These are phyloP conservation scores for Oryzias sinensis DNA, from an alignment of 2,797 vertebrate species.

Conservation along the genomic window DNA sequence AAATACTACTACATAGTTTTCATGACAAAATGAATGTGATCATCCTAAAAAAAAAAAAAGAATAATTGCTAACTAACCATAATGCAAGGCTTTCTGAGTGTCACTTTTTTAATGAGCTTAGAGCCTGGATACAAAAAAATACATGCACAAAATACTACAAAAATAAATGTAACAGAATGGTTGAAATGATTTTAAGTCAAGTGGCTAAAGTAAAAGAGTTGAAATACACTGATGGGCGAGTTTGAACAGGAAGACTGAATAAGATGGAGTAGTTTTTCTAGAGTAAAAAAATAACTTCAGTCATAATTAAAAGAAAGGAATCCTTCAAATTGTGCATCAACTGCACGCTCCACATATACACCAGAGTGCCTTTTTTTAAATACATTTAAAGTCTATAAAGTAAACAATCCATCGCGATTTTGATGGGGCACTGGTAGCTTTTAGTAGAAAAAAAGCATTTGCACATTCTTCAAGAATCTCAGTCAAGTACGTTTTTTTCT, in stretches of 20 bases:
- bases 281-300: constrained; percentile 15
- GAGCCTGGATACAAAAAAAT: constrained; percentile 47
- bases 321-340: constrained; percentile 20
- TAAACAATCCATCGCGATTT: constrained; percentile 31
- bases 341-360: constrained; percentile 18
- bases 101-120: constrained; percentile 44
- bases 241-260: constrained; percentile 34
- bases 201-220: constrained; percentile 47
- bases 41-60: constrained; percentile 67
- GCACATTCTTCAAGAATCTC: constrained; percentile 13
- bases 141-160: constrained; percentile 31
- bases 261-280: constrained; percentile 41
- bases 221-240: constrained; percentile 40
- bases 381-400: constrained; percentile 67
- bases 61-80: constrained; percentile 47
- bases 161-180: constrained; percentile 38
- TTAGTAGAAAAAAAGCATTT: constrained; percentile 10
- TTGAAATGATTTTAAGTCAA: constrained; percentile 33
- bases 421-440: constrained; percentile 20
- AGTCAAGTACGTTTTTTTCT: constrained; percentile 1
- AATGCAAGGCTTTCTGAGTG: constrained; percentile 49
- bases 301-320: constrained; percentile 9
- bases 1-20: constrained; percentile 24
- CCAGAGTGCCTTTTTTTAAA: constrained; percentile 35
- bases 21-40: constrained; percentile 69